Evolutionary conservation across 2,888 invertebrate species (phyloP).

Genomic region (Eristalis intricaria): DNA sequence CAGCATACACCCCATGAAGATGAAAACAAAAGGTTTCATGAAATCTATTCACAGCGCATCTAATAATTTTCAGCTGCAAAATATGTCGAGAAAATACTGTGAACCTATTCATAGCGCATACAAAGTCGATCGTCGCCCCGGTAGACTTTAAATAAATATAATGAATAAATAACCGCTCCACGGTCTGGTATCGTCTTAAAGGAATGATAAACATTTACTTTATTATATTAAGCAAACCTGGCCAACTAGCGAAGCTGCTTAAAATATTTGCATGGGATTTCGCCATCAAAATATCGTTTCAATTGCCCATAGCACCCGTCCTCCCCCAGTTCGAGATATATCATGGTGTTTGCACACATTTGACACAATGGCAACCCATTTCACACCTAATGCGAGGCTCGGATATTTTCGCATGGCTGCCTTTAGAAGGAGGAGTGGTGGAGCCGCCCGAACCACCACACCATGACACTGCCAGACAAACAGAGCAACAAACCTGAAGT

Average conservation of each 20-base stretch:
- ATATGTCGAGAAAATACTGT: not conserved
- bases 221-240: conserved; percentile 28
- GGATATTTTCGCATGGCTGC: conserved; percentile 54
- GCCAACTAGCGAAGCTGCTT: conserved; percentile 35
- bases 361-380: conserved; percentile 58
- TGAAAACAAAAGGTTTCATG: not conserved
- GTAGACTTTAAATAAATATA: conserved; percentile 1
- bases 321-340: not conserved
- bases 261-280: conserved; percentile 52
- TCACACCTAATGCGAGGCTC: conserved; percentile 54
- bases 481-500: conserved; percentile 26
- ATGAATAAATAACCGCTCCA: not conserved
- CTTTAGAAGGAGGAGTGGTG: conserved; percentile 11
- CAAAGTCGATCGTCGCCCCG: not conserved
- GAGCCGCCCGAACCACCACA: not conserved
- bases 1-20: not conserved
- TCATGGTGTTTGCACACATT: conserved; percentile 37
- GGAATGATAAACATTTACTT: conserved; percentile 29
- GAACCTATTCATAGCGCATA: not conserved
- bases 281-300: conserved; percentile 15
- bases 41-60: not conserved
- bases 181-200: not conserved
- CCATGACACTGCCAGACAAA: conserved; percentile 5
- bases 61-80: not conserved
- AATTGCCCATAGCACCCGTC: not conserved